Evolutionary conservation across 2,797 vertebrate species (phyloP).

Genomic region (Liparis tanakae): DNA sequence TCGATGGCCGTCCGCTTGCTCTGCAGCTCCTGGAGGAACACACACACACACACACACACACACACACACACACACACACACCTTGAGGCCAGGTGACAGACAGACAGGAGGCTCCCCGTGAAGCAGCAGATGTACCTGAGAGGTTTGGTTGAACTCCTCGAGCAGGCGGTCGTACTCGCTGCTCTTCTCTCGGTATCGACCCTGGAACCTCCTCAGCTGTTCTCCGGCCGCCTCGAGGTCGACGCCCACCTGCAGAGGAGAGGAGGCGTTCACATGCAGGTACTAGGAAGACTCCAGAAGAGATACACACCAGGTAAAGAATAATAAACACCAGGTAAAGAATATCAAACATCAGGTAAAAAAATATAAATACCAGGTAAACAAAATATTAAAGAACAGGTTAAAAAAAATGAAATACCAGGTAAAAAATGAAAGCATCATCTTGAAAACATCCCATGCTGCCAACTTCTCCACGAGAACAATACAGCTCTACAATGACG

Average conservation of each 20-base stretch:
- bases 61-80: neutral
- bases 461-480: no score
- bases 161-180: constrained; percentile 90
- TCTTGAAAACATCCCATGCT: no score
- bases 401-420: no score
- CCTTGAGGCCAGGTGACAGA: no score
- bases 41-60: no score
- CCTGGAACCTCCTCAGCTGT: constrained; percentile 91
- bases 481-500: no score
- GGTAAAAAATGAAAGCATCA: no score
- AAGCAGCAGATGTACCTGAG: constrained; percentile 82
- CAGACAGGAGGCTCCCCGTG: no score
- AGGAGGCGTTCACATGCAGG: no score
- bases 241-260: constrained; percentile 55
- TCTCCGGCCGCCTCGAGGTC: constrained; percentile 90
- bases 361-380: no score
- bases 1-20: constrained; percentile 93
- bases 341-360: neutral
- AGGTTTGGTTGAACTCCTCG: constrained; percentile 89
- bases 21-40: constrained; percentile 86
- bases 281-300: neutral
- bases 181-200: constrained; percentile 93
- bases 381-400: no score
- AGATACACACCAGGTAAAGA: neutral
- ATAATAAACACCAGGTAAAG: neutral